Evolutionary conservation across 2,888 invertebrate genomes (phyloP).

Genomic region (Yponomeuta plumbellus): DNA sequence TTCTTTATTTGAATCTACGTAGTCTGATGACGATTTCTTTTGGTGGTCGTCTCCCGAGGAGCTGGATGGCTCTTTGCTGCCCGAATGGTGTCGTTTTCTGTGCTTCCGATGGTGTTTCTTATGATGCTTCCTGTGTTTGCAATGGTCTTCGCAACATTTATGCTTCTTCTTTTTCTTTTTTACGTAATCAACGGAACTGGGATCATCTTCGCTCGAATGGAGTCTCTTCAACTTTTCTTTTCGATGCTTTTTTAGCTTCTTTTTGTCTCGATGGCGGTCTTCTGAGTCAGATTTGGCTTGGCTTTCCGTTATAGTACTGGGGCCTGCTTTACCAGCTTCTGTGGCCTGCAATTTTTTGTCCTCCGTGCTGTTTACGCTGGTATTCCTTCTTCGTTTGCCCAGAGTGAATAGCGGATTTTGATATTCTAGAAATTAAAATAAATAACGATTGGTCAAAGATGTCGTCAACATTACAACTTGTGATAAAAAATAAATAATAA

Average conservation of each 20-base stretch:
- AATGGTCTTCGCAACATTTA: slow-evolving; percentile 81
- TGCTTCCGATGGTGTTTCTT: slow-evolving; percentile 88
- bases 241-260: slow-evolving; percentile 81
- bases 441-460: not conserved
- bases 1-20: slow-evolving; percentile 61
- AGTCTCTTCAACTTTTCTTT: slow-evolving; percentile 77
- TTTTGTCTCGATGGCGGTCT: slow-evolving; percentile 77
- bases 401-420: slow-evolving; percentile 87
- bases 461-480: not conserved
- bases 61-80: slow-evolving; percentile 65
- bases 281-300: slow-evolving; percentile 46
- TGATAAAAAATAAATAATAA: not conserved
- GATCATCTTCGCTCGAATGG: slow-evolving; percentile 62
- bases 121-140: slow-evolving; percentile 84
- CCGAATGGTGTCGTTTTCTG: slow-evolving; percentile 82
- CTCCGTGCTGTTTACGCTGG: slow-evolving; percentile 77
- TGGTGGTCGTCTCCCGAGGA: slow-evolving; percentile 71
- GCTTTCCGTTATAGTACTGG: slow-evolving; percentile 39
- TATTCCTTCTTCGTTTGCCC: slow-evolving; percentile 85
- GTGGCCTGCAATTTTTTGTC: slow-evolving; percentile 62
- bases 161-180: slow-evolving; percentile 83
- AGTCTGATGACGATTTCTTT: slow-evolving; percentile 59
- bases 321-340: slow-evolving; percentile 21
- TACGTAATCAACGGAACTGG: slow-evolving; percentile 58
- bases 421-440: slow-evolving; percentile 79